A percentile compares a stretch with the other conserved stretches of the same genome.
phyloP scores from a whole-genome alignment of 2,113 vertebrate genomes.

The Galeopterus variegatus region DNA sequence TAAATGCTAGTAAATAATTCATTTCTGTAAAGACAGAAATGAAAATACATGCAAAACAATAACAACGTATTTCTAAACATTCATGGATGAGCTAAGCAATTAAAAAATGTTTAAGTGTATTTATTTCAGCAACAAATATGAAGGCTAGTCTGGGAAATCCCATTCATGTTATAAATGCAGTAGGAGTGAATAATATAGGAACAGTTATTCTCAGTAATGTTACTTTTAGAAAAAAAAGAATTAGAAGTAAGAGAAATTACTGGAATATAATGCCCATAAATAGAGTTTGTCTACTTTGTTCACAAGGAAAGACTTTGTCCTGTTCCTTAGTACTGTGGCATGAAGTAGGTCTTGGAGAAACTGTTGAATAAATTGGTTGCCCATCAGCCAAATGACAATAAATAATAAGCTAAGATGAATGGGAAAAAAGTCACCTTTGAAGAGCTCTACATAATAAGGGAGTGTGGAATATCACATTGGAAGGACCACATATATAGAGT shows the following conservation, averaged over 20 bases:
- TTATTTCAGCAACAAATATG: constrained; percentile 12
- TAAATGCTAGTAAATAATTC: constrained; percentile 22
- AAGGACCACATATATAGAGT: neutral
- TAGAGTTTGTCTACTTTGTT: neutral
- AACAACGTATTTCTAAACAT: constrained; percentile 38
- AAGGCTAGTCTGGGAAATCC: neutral
- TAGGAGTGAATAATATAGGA: neutral
- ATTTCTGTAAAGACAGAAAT: constrained; percentile 57
- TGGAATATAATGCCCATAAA: neutral
- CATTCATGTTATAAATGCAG: neutral
- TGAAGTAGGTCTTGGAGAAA: neutral
- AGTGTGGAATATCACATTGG: neutral
- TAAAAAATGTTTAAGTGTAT: neutral
- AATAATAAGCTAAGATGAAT: neutral
- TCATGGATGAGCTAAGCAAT: constrained; percentile 20
- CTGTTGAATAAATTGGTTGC: neutral
- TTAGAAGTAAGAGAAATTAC: neutral
- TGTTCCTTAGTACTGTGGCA: neutral
- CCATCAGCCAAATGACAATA: neutral
- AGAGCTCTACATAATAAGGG: neutral
- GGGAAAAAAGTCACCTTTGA: neutral
- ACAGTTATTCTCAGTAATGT: neutral
- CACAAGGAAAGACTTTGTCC: neutral
- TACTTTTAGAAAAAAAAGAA: constrained; percentile 29
- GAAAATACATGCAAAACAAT: neutral